A percentile compares a stretch with the other conserved stretches of the same genome.
Conservation (phyloP, 2,888 invertebrate genomes). For the Monoplex corrugatus region DNA sequence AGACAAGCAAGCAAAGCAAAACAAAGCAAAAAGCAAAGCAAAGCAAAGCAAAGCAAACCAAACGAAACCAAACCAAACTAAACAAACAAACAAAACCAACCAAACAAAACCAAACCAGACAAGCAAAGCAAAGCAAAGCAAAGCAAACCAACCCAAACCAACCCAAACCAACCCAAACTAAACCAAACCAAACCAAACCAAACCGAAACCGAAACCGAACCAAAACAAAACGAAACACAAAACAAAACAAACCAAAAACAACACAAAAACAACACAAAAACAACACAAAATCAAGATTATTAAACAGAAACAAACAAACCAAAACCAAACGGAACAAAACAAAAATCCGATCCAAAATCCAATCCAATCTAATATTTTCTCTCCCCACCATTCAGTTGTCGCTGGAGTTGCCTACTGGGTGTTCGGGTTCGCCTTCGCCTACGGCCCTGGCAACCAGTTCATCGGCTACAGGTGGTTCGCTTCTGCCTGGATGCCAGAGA, state of each 20-base stretch:
- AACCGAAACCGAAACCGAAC: not conserved
- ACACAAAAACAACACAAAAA: too few species aligned
- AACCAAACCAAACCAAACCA: too few species aligned
- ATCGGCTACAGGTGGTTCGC: conserved; percentile 75
- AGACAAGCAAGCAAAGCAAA: not conserved
- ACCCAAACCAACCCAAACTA: too few species aligned
- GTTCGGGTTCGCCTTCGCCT: conserved; percentile 72
- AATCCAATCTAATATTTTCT: not conserved
- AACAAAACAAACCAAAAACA: not conserved
- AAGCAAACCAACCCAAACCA: not conserved
- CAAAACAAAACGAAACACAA: not conserved
- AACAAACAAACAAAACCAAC: too few species aligned
- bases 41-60: not conserved
- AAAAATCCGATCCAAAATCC: not conserved
- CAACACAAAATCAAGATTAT: not conserved
- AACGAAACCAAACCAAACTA: not conserved
- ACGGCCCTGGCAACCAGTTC: conserved; percentile 75
- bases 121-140: not conserved
- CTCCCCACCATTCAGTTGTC: conserved; percentile 66
- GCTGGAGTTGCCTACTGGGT: conserved; percentile 72
- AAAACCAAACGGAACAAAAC: too few species aligned
- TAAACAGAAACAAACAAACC: too few species aligned
- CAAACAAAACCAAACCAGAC: not conserved
- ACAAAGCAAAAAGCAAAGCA: not conserved
- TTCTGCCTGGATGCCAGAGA: conserved; percentile 59